Evolutionary conservation across 2,797 vertebrate genomes (phyloP), one percentile per base, ranked within the genome.

Genomic region (Gouania willdenowi): DNA sequence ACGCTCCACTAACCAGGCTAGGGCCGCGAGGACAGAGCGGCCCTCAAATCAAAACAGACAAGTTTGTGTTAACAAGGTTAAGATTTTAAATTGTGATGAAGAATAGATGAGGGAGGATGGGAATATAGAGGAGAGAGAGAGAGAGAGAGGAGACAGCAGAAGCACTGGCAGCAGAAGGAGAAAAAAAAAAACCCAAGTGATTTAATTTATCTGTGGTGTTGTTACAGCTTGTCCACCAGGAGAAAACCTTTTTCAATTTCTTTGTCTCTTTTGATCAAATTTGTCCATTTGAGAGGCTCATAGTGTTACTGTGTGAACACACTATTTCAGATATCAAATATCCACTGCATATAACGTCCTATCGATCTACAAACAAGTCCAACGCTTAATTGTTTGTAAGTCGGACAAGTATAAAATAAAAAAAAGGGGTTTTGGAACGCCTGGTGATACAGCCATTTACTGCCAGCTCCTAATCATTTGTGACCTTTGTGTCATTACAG

Each of bases 141-240:
- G 18, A 40, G 29, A 26, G 23, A 8, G n/a, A 26, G 38, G 30
- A 33, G 55, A 69, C 48, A 70, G 66, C 34, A 60, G 47, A 47
- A 63, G 69, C 58, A 71, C 55, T 71, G 71, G 55, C 61, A 27
- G 64, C 63, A 49, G 66, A 43, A 68, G 47, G 67, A 44, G 66
- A 44, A 19, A 13, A 42, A 71, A 51, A 56, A 55, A 77, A 54
- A 66, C 67, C 61, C 63, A 71, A 70, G 68, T 78, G 75, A 82
- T 81, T 85, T 81, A 66, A 83, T 86, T 85, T 80, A 75, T 77
- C 72, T 39, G 73, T 64, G 41, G 41, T 71, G 78, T 77, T 81
- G 76, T 71, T 77, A 68, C 65, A 73, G 63, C 50, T 26, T 55
- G 35, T 64, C 49, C 75, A 75, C 77, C 68, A 40, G 71, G 71